phyloP scores from a whole-genome alignment of 2,113 vertebrate genomes.

The Sterna hirundo region DNA sequence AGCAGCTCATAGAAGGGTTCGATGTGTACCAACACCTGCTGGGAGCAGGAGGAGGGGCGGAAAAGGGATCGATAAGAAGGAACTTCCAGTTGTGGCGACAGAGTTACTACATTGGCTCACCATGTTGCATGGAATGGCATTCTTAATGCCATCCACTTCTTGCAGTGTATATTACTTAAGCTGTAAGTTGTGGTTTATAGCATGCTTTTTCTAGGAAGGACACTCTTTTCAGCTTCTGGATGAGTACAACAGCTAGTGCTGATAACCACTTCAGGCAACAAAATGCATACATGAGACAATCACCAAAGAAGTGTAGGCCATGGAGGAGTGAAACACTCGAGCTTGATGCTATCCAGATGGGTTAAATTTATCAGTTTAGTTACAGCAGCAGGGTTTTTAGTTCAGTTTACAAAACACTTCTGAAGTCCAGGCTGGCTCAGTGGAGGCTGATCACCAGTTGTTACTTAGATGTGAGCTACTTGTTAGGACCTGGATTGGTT shows the following conservation, averaged over 20 bases:
- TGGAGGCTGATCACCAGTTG: not conserved
- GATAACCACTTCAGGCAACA: not conserved
- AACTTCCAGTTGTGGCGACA: not conserved
- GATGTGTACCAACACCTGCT: rapidly evolving
- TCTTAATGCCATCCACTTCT: not conserved
- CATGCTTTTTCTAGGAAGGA: not conserved
- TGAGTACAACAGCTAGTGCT: not conserved
- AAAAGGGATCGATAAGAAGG: not conserved
- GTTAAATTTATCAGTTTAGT: not conserved
- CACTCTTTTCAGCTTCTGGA: not conserved
- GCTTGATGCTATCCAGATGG: not conserved
- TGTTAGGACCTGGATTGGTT: not conserved
- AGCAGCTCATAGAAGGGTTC: not conserved
- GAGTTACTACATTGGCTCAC: not conserved
- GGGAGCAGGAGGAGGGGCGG: rapidly evolving
- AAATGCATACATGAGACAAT: not conserved
- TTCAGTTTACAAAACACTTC: not conserved
- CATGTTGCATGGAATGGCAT: not conserved
- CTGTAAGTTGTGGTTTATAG: not conserved
- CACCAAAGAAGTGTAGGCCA: not conserved
- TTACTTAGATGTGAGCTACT: not conserved
- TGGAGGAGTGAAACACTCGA: not conserved
- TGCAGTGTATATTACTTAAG: not conserved
- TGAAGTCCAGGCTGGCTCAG: not conserved
- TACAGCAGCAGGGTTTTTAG: not conserved